Percentiles rank a stretch among this genome's conserved stretches.
These are phyloP conservation scores for Andricus curvator DNA, from an alignment of 2,888 invertebrate genomes.

Conservation along the genomic window DNA sequence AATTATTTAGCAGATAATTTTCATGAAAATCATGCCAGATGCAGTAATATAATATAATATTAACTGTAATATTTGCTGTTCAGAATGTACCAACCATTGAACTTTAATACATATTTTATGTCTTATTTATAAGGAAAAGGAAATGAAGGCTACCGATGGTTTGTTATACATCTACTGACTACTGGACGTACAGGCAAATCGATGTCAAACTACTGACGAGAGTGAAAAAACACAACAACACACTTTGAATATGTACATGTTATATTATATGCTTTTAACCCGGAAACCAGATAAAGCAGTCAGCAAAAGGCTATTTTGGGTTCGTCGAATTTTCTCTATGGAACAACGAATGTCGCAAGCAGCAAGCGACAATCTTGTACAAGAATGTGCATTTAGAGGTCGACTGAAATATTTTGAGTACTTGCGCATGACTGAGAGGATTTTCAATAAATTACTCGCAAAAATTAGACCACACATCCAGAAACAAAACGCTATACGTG, in stretches of 20 bases:
- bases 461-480: slow-evolving; percentile 43
- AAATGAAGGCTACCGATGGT: no score
- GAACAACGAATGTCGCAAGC: slow-evolving; percentile 4
- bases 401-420: slow-evolving; percentile 47
- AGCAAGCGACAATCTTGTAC: slow-evolving; percentile 45
- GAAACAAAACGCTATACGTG: slow-evolving; percentile 44
- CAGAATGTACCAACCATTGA: no score
- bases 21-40: no score
- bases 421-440: slow-evolving; percentile 46
- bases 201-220: no score
- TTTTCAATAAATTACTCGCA: slow-evolving; percentile 47
- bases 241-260: background rate
- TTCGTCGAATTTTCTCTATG: background rate
- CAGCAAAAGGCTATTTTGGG: background rate
- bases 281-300: background rate
- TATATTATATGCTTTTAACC: background rate
- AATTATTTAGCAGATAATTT: no score
- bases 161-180: no score
- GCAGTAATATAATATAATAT: no score
- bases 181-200: no score
- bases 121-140: no score
- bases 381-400: slow-evolving; percentile 41
- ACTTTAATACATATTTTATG: no score
- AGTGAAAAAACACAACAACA: background rate
- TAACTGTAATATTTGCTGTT: no score